A percentile compares a stretch with the other conserved stretches of the same genome.
These are phyloP conservation scores for Archilochus colubris DNA, from an alignment of 2,113 vertebrate genomes.

Conservation along the genomic window DNA sequence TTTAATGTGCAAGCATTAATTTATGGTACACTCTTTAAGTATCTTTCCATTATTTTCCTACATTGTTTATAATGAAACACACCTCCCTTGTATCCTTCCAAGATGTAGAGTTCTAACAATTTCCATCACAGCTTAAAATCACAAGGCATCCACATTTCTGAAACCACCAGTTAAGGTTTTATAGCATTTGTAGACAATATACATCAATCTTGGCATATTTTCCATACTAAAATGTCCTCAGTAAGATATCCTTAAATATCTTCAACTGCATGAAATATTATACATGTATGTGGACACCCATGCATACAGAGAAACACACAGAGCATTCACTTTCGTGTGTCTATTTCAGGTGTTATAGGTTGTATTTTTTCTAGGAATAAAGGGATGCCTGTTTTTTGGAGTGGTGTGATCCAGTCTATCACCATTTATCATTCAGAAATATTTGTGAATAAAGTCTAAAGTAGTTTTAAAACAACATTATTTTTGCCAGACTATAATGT, in stretches of 20 bases:
- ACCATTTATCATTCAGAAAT: not conserved
- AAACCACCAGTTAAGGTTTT: not conserved
- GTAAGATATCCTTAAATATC: not conserved
- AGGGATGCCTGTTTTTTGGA: rapidly evolving
- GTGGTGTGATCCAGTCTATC: not conserved
- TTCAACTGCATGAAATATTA: not conserved
- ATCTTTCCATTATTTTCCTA: not conserved
- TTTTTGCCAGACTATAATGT: not conserved
- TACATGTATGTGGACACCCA: not conserved
- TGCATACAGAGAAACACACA: not conserved
- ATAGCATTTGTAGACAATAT: not conserved
- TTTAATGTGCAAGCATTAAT: not conserved
- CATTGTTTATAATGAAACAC: not conserved
- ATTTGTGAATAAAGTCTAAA: not conserved
- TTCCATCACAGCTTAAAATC: not conserved
- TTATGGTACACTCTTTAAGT: not conserved
- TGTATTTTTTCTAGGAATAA: not conserved
- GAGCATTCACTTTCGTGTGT: not conserved
- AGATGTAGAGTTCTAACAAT: not conserved
- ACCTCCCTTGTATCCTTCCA: not conserved
- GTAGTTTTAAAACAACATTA: not conserved
- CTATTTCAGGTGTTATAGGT: not conserved
- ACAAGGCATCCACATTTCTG: not conserved
- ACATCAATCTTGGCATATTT: not conserved
- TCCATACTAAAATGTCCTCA: not conserved